A percentile compares a stretch with the other conserved stretches of the same genome.
phyloP scores from a whole-genome alignment of 2,888 invertebrate species.

The Cheilosia scutellata region DNA sequence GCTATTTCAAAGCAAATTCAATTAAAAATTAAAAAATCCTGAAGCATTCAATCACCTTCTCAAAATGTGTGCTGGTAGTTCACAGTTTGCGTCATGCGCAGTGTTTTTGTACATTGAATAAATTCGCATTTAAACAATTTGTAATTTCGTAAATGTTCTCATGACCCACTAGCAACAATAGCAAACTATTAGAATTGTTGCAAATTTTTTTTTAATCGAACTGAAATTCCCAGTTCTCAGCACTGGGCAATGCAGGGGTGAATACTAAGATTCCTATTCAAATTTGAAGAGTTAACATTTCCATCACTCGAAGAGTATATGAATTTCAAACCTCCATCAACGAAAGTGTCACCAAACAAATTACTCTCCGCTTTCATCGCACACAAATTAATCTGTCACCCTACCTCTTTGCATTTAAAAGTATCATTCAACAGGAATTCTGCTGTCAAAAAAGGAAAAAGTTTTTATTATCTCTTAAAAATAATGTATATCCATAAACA shows the following conservation, averaged over 20 bases:
- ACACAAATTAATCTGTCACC: neutral
- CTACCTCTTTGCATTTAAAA: conserved; percentile 2
- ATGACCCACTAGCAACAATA: no score
- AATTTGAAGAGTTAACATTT: neutral
- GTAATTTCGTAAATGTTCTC: no score
- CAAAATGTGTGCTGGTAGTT: no score
- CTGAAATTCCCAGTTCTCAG: no score
- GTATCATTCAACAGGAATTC: neutral
- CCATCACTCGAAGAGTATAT: neutral
- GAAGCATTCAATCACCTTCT: no score
- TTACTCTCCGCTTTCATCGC: neutral
- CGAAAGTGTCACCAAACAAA: neutral
- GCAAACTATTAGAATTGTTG: no score
- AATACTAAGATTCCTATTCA: neutral
- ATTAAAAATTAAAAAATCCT: no score
- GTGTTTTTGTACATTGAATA: no score
- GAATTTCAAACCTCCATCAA: conserved; percentile 5
- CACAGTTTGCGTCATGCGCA: conserved; percentile 15
- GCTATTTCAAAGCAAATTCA: no score
- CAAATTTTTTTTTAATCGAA: neutral
- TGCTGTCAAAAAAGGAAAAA: conserved; percentile 11
- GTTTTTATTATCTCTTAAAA: conserved; percentile 34
- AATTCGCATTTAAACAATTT: neutral
- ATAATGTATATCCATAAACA: neutral
- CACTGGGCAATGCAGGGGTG: no score